A percentile compares a stretch with the other conserved stretches of the same genome.
phyloP scores from a whole-genome alignment of 1,140 invertebrate species.

The Heterodera carotae region DNA sequence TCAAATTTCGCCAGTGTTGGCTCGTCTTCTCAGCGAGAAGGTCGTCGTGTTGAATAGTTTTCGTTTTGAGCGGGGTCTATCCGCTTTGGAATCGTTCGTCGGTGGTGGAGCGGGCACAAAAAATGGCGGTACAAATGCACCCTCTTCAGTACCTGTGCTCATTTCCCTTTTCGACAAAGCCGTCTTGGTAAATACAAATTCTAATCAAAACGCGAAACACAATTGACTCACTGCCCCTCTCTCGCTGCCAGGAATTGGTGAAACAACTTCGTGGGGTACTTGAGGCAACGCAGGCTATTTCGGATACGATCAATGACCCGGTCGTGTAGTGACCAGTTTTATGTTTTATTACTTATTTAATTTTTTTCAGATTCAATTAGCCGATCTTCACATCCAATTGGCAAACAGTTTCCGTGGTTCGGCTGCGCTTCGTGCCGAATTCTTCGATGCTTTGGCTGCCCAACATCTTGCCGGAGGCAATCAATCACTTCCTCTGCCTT shows the following conservation, averaged over 20 bases:
- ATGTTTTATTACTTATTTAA: background rate
- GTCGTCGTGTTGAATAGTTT: slow-evolving; percentile 37
- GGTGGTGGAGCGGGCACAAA: slow-evolving; percentile 19
- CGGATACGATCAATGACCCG: slow-evolving; percentile 82
- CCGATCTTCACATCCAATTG: slow-evolving; percentile 87
- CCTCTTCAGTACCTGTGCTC: slow-evolving; percentile 13
- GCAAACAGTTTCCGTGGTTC: slow-evolving; percentile 92
- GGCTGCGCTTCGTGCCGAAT: slow-evolving; percentile 85
- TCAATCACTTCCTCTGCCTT: background rate
- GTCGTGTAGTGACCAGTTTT: slow-evolving; percentile 68
- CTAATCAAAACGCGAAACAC: background rate
- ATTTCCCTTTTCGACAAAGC: slow-evolving; percentile 49
- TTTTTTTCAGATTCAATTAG: slow-evolving; percentile 68
- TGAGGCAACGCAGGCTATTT: slow-evolving; percentile 88
- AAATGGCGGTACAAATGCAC: background rate
- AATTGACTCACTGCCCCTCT: too few species aligned
- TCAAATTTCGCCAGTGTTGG: slow-evolving; percentile 59
- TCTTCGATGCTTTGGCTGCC: slow-evolving; percentile 85
- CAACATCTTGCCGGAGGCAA: slow-evolving; percentile 75
- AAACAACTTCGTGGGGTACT: slow-evolving; percentile 86
- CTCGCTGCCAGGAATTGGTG: slow-evolving; percentile 84
- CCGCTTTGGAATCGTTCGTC: slow-evolving; percentile 51
- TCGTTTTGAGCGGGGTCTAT: slow-evolving; percentile 54
- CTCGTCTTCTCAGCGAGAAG: slow-evolving; percentile 55
- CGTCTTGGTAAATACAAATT: slow-evolving; percentile 43